Evolutionary conservation across 2,888 invertebrate species (phyloP).

Genomic region (Erebia epiphron): DNA sequence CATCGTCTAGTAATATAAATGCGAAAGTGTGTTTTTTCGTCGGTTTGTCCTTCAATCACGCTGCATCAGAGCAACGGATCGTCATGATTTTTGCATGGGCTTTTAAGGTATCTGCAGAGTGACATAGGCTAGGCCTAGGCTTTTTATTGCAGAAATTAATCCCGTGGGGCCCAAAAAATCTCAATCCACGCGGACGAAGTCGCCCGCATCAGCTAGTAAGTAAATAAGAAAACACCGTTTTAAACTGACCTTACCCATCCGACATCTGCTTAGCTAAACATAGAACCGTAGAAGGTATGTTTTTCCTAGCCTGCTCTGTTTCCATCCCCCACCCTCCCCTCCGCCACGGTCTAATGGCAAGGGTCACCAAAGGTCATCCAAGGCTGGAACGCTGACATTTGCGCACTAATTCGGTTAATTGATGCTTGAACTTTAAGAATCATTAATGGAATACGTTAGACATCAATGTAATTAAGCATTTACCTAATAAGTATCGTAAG

Average conservation of each 20-base stretch:
- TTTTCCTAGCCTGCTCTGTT: constrained; percentile 5
- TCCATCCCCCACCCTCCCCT: not conserved
- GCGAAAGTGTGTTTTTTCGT: no score
- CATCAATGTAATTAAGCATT: not conserved
- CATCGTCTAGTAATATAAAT: no score
- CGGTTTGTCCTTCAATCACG: no score
- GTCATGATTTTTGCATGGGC: no score
- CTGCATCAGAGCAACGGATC: no score
- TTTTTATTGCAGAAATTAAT: no score
- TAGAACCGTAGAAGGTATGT: not conserved
- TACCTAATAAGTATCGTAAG: not conserved
- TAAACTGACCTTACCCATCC: constrained; percentile 5
- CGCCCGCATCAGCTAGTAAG: no score
- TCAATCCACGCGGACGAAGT: no score
- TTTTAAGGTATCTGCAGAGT: no score
- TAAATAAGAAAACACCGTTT: not conserved
- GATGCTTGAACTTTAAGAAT: constrained; percentile 9
- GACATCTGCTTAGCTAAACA: constrained; percentile 7
- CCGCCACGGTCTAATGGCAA: not conserved
- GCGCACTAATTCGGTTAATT: constrained; percentile 14
- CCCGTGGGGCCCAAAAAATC: no score
- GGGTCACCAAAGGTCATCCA: constrained; percentile 33
- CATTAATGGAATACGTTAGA: constrained; percentile 6
- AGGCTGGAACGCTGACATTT: constrained; percentile 24
- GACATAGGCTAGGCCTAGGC: no score